Percentiles rank a stretch among this genome's conserved stretches.
These are phyloP conservation scores for Exaiptasia diaphana DNA, from an alignment of 64 coral and sea anemone species.

Conservation along the genomic window DNA sequence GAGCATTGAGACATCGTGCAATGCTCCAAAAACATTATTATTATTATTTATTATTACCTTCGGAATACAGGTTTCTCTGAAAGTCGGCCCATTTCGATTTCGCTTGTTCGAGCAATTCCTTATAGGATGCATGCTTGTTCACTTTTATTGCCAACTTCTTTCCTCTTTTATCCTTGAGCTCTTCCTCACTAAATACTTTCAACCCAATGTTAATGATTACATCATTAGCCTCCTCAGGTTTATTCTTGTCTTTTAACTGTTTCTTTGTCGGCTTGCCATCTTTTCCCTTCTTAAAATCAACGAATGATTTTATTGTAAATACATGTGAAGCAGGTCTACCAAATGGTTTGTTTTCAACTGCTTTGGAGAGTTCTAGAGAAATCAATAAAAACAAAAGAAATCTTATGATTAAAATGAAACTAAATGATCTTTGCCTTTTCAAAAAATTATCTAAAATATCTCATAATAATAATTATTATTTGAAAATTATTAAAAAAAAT, in stretches of 20 bases:
- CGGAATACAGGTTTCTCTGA: conserved; percentile 40
- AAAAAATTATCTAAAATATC: background rate
- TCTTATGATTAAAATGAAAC: background rate
- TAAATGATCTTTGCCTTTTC: background rate
- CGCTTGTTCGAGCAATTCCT: conserved; percentile 50
- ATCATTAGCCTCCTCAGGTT: conserved; percentile 21
- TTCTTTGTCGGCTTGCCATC: conserved; percentile 36
- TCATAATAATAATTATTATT: background rate
- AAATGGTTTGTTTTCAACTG: conserved; percentile 21
- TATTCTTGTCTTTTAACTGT: conserved; percentile 23
- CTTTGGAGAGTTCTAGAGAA: conserved; percentile 12
- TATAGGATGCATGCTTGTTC: conserved; percentile 33
- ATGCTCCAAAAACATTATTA: background rate
- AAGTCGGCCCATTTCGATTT: conserved; percentile 51
- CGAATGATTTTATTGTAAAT: conserved; percentile 45
- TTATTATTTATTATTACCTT: conserved; percentile 23
- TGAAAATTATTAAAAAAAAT: background rate
- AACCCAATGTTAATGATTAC: conserved; percentile 52
- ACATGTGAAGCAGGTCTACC: conserved; percentile 32
- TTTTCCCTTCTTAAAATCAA: conserved; percentile 38
- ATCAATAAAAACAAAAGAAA: conserved; percentile 7
- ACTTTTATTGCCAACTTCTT: conserved; percentile 45
- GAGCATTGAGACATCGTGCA: background rate
- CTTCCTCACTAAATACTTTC: conserved; percentile 37
- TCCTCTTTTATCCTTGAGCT: conserved; percentile 61